Percentiles rank a stretch among this genome's conserved stretches.
Evolutionary conservation across 2,797 vertebrate genomes (phyloP).

Genomic region (Spinibarbus caldwelli): DNA sequence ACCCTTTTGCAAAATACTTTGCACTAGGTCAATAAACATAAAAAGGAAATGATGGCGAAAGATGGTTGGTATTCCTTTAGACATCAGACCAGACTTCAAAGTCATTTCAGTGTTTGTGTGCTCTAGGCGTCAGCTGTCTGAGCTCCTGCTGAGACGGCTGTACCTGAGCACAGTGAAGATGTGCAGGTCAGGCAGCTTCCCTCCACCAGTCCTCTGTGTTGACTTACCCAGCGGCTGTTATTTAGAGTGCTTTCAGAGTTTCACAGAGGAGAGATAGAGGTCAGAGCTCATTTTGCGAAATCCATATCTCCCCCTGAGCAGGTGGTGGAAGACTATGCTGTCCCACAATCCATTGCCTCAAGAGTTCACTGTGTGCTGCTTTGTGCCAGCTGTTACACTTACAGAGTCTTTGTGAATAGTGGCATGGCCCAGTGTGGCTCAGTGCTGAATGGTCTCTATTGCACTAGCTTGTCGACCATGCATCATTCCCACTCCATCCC

Average conservation of each 20-base stretch:
- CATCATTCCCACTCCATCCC: conserved; percentile 11
- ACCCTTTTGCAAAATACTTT: background rate
- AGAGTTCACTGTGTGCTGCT: conserved; percentile 14
- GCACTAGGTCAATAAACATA: background rate
- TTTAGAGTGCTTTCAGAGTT: conserved; percentile 33
- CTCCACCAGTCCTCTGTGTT: conserved; percentile 13
- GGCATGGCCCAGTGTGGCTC: background rate
- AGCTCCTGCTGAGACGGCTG: conserved; percentile 20
- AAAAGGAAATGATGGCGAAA: conserved; percentile 16
- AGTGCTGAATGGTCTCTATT: conserved; percentile 7
- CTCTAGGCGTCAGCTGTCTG: conserved; percentile 31
- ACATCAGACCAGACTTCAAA: conserved; percentile 28
- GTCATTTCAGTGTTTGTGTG: conserved; percentile 44
- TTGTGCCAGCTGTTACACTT: conserved; percentile 23
- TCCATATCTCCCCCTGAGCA: conserved; percentile 24
- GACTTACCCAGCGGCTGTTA: conserved; percentile 35
- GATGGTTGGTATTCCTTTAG: conserved; percentile 3
- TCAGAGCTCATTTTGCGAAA: conserved; percentile 43
- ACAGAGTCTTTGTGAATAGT: conserved; percentile 12
- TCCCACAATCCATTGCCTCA: conserved; percentile 26
- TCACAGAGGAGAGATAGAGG: conserved; percentile 18
- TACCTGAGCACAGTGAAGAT: conserved; percentile 22
- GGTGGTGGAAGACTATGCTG: conserved; percentile 5
- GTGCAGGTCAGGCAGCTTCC: conserved; percentile 27
- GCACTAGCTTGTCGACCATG: background rate